Conservation (phyloP, 2,888 invertebrate species). For the Zele albiditarsus region DNA sequence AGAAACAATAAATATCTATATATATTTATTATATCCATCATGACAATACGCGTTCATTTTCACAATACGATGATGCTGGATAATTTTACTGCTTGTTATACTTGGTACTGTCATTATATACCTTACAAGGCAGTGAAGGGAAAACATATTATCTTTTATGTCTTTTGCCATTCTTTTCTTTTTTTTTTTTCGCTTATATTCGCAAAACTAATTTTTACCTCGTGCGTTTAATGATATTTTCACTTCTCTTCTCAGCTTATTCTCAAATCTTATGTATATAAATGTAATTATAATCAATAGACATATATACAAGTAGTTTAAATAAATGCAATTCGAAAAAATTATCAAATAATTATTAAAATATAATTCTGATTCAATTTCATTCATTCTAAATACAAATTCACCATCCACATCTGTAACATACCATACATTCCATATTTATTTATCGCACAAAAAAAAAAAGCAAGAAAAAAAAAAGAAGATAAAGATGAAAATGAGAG, state of each 20-base stretch:
- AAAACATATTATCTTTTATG: conserved; percentile 22
- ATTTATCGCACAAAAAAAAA: background rate
- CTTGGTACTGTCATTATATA: conserved; percentile 9
- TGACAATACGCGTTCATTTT: background rate
- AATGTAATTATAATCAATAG: background rate
- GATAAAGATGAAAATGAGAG: background rate
- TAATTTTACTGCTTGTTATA: conserved; percentile 16
- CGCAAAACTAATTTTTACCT: background rate
- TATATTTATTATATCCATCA: background rate
- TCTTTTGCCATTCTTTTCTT: background rate
- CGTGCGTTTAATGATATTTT: background rate
- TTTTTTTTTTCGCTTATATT: background rate
- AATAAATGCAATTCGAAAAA: background rate
- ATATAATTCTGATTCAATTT: background rate
- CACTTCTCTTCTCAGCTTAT: background rate
- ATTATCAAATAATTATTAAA: background rate
- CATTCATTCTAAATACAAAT: too few relatives aligned
- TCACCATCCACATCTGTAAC: too few relatives aligned
- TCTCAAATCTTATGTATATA: background rate
- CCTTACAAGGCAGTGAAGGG: background rate
- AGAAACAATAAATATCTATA: background rate
- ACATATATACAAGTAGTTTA: too few relatives aligned
- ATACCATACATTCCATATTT: too few relatives aligned
- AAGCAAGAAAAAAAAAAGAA: background rate
- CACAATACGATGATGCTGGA: conserved; percentile 6